Conservation (phyloP, 2,888 invertebrate species). For the Sipha maydis region DNA sequence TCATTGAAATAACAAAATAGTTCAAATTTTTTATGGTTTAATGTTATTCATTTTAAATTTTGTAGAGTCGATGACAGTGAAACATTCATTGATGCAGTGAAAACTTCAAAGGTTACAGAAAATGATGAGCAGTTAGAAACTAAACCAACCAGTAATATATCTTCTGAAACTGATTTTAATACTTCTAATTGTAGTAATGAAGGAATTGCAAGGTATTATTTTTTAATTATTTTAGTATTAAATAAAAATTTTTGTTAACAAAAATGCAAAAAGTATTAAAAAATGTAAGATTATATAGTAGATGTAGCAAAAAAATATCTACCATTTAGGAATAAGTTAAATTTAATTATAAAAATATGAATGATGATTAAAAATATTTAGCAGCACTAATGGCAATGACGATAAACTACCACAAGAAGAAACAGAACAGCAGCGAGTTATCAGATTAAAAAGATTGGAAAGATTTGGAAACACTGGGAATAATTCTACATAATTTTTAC, state of each 20-base stretch:
- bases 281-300: too few species aligned
- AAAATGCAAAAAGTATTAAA: too few species aligned
- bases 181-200: neutral
- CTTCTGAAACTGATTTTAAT: slow-evolving; percentile 16
- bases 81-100: neutral
- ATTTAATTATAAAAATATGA: neutral
- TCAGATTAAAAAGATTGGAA: slow-evolving; percentile 81
- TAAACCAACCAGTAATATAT: slow-evolving; percentile 21
- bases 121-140: slow-evolving; percentile 30
- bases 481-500: slow-evolving; percentile 9
- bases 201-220: slow-evolving; percentile 20
- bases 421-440: slow-evolving; percentile 71
- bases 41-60: neutral
- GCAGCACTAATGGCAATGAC: slow-evolving; percentile 2
- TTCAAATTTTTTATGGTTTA: neutral
- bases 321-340: too few species aligned
- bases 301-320: too few species aligned
- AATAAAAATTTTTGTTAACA: neutral
- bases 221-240: neutral
- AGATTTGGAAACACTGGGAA: slow-evolving; percentile 70
- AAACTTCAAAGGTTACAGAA: neutral
- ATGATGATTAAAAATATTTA: neutral
- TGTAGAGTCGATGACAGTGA: slow-evolving; percentile 8
- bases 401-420: slow-evolving; percentile 24
- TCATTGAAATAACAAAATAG: too few species aligned